Evolutionary conservation across 2,888 invertebrate species (phyloP).

Genomic region (Orchesella flavescens): DNA sequence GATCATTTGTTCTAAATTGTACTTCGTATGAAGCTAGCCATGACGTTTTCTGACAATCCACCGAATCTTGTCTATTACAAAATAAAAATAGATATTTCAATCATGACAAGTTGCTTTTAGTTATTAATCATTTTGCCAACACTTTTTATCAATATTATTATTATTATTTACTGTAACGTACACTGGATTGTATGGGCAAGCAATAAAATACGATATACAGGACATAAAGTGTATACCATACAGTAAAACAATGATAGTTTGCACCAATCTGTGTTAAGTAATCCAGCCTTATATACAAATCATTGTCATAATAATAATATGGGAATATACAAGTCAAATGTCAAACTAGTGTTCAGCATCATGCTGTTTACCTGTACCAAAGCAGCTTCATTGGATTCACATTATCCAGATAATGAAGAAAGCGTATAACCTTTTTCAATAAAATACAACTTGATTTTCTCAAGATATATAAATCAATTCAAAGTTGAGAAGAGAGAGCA

Average conservation of each 20-base stretch:
- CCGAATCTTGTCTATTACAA: neutral
- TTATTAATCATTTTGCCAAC: too few relatives aligned
- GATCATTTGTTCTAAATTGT: neutral
- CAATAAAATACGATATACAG: conserved; percentile 64
- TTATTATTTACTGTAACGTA: conserved; percentile 9
- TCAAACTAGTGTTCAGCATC: too few relatives aligned
- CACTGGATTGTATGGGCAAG: conserved; percentile 59
- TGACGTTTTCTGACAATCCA: conserved; percentile 38
- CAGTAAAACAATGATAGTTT: conserved; percentile 63
- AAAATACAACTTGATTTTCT: too few relatives aligned
- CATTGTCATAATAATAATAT: too few relatives aligned
- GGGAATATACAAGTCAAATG: too few relatives aligned
- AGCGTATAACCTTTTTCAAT: conserved; percentile 61
- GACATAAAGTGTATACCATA: conserved; percentile 69
- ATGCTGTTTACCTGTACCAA: conserved; percentile 22
- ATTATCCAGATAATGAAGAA: conserved; percentile 67
- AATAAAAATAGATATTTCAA: neutral
- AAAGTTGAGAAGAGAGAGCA: too few relatives aligned
- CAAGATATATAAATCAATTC: too few relatives aligned
- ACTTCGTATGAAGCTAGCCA: conserved; percentile 66
- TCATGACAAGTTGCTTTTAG: too few relatives aligned
- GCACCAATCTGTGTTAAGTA: conserved; percentile 47
- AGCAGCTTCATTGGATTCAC: conserved; percentile 63
- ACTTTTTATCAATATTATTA: too few relatives aligned
- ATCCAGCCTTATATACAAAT: too few relatives aligned